Evolutionary conservation across 2,113 vertebrate species (phyloP), one percentile per base, ranked within the genome.

Genomic region (Eira barbara): DNA sequence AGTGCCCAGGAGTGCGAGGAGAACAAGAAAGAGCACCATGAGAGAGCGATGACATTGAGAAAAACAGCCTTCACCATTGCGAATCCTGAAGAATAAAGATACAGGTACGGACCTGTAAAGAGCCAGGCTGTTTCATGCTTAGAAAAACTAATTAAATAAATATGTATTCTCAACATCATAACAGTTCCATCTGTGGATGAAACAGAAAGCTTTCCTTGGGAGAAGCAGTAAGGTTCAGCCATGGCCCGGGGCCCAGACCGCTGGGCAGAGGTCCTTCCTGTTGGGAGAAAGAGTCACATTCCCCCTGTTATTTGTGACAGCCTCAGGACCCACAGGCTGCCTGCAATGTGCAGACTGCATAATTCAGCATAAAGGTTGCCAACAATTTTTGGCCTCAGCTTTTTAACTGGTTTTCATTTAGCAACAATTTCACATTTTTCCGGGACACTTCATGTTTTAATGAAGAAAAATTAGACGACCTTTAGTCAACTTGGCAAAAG

Each of bases 331-430:
- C 97, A 92, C 95, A 91, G 90, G 80, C 96, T 94, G 97, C 96
- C 92, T 97, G 92, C 80, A 85, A 89, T 86, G 76, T 96, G 92
- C 88, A 92, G 65, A 92, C 94, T 89, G 87, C 80, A 94, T 91
- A 97, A 96, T 86, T 98, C 81, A 86, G 80, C 71, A 49, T 18
- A 42, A 91, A 89, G 25, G 0, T 27, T 94, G 97, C 97, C 97
- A 97, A 34, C 45, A 74, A 69, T 91, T 97, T 91, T 96, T 97
- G 97, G 97, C 97, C 11, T 96, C 42, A 4, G 21, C 13, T 91
- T 88, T 97, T 95, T 86, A 45, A 96, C 94, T 96, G 95, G 90
- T 96, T 98, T 97, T 97, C 95, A 97, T 98, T 97, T 96, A 98
- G 52, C 57, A 96, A 95, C 34, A 61, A 74, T 96, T 97, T 96